phyloP scores from a whole-genome alignment of 2,113 vertebrate species.

The Colossoma macropomum region DNA sequence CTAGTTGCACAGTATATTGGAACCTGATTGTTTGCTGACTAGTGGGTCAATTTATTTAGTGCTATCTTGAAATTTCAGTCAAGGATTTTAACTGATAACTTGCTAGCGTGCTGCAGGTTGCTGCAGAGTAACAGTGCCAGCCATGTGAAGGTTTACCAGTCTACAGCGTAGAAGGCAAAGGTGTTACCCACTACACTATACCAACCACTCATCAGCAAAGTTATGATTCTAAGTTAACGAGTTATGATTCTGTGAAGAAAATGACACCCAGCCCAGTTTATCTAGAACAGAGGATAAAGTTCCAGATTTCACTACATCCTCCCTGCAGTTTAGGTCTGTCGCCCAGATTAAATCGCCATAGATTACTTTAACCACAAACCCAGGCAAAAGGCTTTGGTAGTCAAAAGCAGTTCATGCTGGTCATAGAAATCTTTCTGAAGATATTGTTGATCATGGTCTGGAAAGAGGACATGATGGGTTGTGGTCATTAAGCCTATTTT shows the following conservation, averaged over 20 bases:
- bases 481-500: neutral
- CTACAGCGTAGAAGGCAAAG: too few relatives aligned
- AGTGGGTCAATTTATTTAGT: too few relatives aligned
- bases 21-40: too few relatives aligned
- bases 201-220: too few relatives aligned
- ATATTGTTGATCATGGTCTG: neutral
- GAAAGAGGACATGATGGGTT: neutral
- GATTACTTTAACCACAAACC: neutral
- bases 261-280: slow-evolving; percentile 41
- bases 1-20: too few relatives aligned
- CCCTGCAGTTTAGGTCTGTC: slow-evolving; percentile 11
- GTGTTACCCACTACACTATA: too few relatives aligned
- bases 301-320: neutral
- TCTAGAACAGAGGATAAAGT: neutral
- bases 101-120: too few relatives aligned
- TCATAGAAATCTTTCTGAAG: neutral
- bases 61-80: too few relatives aligned
- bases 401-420: neutral
- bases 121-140: too few relatives aligned
- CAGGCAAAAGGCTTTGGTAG: neutral
- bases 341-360: slow-evolving; percentile 28
- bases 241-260: neutral
- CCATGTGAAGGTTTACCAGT: too few relatives aligned
- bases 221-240: too few relatives aligned
- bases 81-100: too few relatives aligned